These are phyloP conservation scores for Phortica magna DNA, from an alignment of 2,888 invertebrate species.

Conservation along the genomic window DNA sequence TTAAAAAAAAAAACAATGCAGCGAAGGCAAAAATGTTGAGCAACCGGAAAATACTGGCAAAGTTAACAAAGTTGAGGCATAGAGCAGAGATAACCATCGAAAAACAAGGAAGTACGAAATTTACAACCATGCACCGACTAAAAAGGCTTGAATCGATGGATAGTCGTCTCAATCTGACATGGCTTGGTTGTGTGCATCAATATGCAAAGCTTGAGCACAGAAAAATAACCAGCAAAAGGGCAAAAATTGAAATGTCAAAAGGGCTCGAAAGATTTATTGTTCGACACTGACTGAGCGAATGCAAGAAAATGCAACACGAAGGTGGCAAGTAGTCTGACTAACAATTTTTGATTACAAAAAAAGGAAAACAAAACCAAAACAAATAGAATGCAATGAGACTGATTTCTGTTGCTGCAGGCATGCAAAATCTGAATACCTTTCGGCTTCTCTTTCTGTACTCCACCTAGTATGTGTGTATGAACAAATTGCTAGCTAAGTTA, in stretches of 20 bases:
- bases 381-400: not conserved
- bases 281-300: slow-evolving; percentile 21
- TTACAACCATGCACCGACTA: not conserved
- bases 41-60: not conserved
- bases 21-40: not conserved
- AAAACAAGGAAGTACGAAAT: not conserved
- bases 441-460: not conserved
- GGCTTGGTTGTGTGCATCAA: slow-evolving; percentile 25
- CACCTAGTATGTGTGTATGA: not conserved
- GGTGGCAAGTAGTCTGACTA: slow-evolving; percentile 15
- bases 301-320: not conserved
- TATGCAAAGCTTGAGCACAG: slow-evolving; percentile 15
- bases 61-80: not conserved
- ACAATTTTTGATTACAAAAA: slow-evolving; percentile 32
- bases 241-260: slow-evolving; percentile 35
- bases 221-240: slow-evolving; percentile 16
- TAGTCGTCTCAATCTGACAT: not conserved
- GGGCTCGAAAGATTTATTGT: slow-evolving; percentile 33
- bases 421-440: not conserved
- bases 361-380: not conserved
- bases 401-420: not conserved
- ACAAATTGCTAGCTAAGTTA: not conserved
- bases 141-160: not conserved
- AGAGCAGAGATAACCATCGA: no score
- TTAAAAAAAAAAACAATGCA: not conserved